A percentile compares a stretch with the other conserved stretches of the same genome.
Conservation (phyloP, 1,140 invertebrate genomes). For the Epicauta chinensis region DNA sequence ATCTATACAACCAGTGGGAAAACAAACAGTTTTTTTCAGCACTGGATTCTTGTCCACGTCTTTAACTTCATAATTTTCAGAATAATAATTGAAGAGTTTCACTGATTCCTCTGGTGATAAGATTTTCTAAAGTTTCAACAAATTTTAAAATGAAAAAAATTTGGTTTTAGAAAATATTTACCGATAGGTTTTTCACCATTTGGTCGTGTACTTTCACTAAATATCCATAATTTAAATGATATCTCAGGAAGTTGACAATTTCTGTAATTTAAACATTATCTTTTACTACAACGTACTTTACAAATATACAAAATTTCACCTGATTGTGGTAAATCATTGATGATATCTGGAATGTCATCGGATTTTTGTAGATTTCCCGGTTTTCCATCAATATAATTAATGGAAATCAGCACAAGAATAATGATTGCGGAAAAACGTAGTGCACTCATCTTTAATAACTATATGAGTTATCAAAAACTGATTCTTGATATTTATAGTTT, state of each 20-base stretch:
- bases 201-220: background rate
- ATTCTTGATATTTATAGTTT: too few relatives aligned
- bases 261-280: background rate
- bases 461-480: too few relatives aligned
- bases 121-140: conserved; percentile 5
- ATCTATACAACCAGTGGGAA: background rate
- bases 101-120: background rate
- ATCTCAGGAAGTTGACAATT: conserved; percentile 1
- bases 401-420: too few relatives aligned
- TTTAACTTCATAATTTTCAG: background rate
- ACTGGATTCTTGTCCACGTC: background rate
- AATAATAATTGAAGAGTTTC: conserved; percentile 1
- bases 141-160: too few relatives aligned
- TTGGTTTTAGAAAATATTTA: conserved; percentile 2
- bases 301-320: too few relatives aligned
- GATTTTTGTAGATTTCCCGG: too few relatives aligned
- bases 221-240: background rate
- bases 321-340: too few relatives aligned
- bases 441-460: too few relatives aligned
- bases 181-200: background rate
- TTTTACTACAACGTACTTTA: too few relatives aligned
- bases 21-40: background rate
- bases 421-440: too few relatives aligned
- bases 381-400: too few relatives aligned
- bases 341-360: too few relatives aligned